Conservation (phyloP, 2,888 invertebrate species). For the Antheraea assamensis region DNA sequence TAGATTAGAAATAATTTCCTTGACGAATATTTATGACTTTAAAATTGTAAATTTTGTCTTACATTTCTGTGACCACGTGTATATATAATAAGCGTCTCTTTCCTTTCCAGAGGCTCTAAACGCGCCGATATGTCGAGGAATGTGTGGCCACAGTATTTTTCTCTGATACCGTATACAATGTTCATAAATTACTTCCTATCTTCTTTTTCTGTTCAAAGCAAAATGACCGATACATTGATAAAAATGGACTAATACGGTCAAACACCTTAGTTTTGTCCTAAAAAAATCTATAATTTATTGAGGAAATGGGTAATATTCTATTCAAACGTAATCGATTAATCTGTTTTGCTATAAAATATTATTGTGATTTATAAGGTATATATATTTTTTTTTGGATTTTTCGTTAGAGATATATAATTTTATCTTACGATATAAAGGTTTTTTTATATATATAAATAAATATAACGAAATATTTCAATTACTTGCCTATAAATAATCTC, state of each 20-base stretch:
- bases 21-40: background rate
- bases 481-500: background rate
- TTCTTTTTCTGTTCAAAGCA: background rate
- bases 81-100: background rate
- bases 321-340: constrained; percentile 19
- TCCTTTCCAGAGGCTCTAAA: background rate
- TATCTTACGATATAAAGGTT: background rate
- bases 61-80: background rate
- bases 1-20: no score
- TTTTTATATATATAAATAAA: background rate
- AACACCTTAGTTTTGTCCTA: constrained; percentile 34
- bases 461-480: background rate
- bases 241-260: constrained; percentile 27
- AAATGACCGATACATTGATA: constrained; percentile 15
- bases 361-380: constrained; percentile 16
- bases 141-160: background rate
- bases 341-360: constrained; percentile 15
- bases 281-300: constrained; percentile 38
- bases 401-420: constrained; percentile 1
- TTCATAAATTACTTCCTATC: background rate
- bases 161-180: background rate
- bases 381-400: constrained; percentile 17
- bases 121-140: background rate
- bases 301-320: constrained; percentile 36
- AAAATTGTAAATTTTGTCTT: no score